These are phyloP conservation scores for Lepidurus arcticus DNA, from an alignment of 1,140 invertebrate species.

Conservation along the genomic window DNA sequence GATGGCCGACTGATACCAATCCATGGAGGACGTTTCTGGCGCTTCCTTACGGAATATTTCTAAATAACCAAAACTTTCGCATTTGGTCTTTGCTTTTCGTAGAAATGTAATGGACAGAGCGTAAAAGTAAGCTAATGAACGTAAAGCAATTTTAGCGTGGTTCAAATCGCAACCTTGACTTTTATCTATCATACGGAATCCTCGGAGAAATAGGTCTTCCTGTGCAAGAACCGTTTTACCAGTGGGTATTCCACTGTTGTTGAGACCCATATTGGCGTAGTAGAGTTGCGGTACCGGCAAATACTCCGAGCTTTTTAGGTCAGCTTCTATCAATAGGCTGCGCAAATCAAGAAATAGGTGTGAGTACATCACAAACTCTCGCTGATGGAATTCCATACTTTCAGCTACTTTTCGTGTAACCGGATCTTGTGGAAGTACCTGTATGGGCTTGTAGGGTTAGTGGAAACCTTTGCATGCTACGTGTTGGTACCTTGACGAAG, in stretches of 20 bases:
- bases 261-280: background rate
- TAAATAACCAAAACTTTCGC: background rate
- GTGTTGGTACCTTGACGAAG: background rate
- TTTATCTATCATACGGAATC: conserved; percentile 31
- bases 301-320: background rate
- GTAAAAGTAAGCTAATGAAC: conserved; percentile 31
- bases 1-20: background rate
- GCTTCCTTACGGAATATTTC: background rate
- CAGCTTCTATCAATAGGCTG: background rate
- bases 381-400: background rate
- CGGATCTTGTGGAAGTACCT: background rate
- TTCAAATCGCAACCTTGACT: conserved; percentile 29
- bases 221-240: conserved; percentile 25
- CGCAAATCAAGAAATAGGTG: background rate
- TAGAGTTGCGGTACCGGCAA: background rate
- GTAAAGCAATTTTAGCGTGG: conserved; percentile 25
- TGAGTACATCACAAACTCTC: background rate
- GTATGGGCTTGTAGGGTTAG: background rate
- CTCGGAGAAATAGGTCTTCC: conserved; percentile 28
- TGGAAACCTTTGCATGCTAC: background rate
- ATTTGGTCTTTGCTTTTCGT: background rate
- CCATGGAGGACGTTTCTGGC: background rate
- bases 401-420: background rate
- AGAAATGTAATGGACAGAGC: background rate
- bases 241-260: background rate